Evolutionary conservation across 2,797 vertebrate species (phyloP).

Genomic region (Pempheris klunzingeri): DNA sequence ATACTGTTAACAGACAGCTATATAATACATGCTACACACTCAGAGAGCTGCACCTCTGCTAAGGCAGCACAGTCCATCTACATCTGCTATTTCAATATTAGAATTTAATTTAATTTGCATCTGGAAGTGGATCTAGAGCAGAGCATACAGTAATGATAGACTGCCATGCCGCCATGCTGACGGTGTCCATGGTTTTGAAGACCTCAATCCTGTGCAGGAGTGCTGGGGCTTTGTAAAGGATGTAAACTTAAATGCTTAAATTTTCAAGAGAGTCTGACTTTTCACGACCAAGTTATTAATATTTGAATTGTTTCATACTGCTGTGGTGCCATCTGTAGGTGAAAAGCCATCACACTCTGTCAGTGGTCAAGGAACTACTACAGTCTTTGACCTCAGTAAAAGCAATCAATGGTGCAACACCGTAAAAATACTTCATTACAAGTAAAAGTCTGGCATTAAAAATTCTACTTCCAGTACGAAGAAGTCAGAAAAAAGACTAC

Average conservation of each 20-base stretch:
- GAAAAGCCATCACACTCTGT: not conserved
- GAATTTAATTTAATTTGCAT: not conserved
- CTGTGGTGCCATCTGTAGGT: no score
- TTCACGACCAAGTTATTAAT: not conserved
- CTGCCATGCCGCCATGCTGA: not conserved
- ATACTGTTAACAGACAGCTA: not conserved
- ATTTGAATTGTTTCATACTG: not conserved
- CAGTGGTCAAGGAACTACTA: not conserved
- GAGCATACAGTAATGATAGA: not conserved
- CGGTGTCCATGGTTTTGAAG: not conserved
- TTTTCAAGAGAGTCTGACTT: not conserved
- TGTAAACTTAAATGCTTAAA: not conserved
- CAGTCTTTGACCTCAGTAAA: not conserved
- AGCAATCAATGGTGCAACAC: not conserved
- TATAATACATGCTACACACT: not conserved
- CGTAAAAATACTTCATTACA: not conserved
- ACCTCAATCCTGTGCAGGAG: not conserved
- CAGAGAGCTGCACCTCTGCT: not conserved
- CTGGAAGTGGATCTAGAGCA: not conserved
- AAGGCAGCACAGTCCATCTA: not conserved
- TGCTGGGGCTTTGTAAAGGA: not conserved
- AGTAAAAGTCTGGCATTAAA: not conserved
- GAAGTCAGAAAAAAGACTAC: not conserved
- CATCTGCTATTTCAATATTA: not conserved
- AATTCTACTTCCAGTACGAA: not conserved